Evolutionary conservation across 2,888 invertebrate species (phyloP).

Genomic region (Clunio marinus): DNA sequence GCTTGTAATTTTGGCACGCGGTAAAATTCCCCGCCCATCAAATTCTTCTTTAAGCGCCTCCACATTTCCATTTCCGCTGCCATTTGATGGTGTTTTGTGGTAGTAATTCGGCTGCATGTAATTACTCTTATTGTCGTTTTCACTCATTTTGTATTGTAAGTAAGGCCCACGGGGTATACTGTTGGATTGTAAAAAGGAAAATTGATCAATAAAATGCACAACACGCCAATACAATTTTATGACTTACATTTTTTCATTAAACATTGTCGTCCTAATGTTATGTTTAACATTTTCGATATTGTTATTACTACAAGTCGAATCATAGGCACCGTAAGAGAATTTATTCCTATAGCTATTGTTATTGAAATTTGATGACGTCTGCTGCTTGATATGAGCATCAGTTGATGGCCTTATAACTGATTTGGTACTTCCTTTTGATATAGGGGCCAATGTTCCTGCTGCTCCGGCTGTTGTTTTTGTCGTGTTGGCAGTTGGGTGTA

Average conservation of each 20-base stretch:
- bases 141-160: constrained; percentile 43
- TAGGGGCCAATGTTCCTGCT: background rate
- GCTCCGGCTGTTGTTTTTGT: constrained; percentile 4
- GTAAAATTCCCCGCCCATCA: constrained; percentile 7
- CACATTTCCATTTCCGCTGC: background rate
- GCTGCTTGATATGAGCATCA: constrained; percentile 13
- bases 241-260: constrained; percentile 36
- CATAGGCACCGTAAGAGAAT: constrained; percentile 43
- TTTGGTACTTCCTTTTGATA: constrained; percentile 4
- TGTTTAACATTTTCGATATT: constrained; percentile 31
- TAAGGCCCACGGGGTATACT: constrained; percentile 44
- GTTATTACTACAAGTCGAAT: constrained; percentile 18
- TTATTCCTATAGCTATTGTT: constrained; percentile 33
- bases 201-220: background rate
- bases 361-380: constrained; percentile 2
- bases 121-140: constrained; percentile 41
- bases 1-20: constrained; percentile 34
- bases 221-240: background rate
- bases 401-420: constrained; percentile 26
- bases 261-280: constrained; percentile 30
- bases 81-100: constrained; percentile 12
- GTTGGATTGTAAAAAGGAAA: no score
- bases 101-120: constrained; percentile 36
- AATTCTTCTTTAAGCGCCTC: background rate
- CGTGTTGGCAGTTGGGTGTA: constrained; percentile 31